Base-by-base conservation (phyloP, 2,888 invertebrate species). In the Hybos culiciformis region DNA sequence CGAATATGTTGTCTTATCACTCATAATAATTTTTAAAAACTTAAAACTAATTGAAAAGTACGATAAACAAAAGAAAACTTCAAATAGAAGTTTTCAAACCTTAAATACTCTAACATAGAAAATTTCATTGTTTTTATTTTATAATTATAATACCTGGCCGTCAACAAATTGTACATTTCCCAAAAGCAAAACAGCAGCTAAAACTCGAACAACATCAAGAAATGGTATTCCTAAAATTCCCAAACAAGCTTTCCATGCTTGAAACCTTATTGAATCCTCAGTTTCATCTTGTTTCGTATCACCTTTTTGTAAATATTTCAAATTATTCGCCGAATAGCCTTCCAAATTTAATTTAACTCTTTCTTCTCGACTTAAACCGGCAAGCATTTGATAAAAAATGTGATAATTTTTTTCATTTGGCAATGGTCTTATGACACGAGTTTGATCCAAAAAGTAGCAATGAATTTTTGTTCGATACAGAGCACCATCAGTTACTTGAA, bases 311-410 rank as follows among this genome's bases (percentile, higher is more conserved):
- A 93, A 70, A 62, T 92, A 93, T 58, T 80, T 74, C 48, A 93
- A 69, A 55, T 87, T 90, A 47, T 80, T 77, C 12, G 86, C 74
- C 32, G 82, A 77, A 63, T 86, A 87, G 5, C 87, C 86, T 57
- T 88, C 87, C 54, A 94, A 70, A 68, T 90, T 87, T 23, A 93
- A 73, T 68, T 86, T 87, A 15, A 80, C 77, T 63, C 83, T 70
- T 62, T 94, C 94, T 52, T 93, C 92, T 42, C 78, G 70, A 34
- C 83, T 79, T 20, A 94, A 73, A 1, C 94, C 93, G 15, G 91
- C 90, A 41, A 88, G 68, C 80, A 94, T 82, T 71, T 94, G 92
- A 70, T 94, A 94, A 70, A 94, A 94, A 56, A 94, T 91, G 66
- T 94, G 92, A 68, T 91, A 94, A 70, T 93, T 94, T 62, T 90